Conservation (phyloP, 2,113 vertebrate genomes). For the Todiramphus saurophagus region DNA sequence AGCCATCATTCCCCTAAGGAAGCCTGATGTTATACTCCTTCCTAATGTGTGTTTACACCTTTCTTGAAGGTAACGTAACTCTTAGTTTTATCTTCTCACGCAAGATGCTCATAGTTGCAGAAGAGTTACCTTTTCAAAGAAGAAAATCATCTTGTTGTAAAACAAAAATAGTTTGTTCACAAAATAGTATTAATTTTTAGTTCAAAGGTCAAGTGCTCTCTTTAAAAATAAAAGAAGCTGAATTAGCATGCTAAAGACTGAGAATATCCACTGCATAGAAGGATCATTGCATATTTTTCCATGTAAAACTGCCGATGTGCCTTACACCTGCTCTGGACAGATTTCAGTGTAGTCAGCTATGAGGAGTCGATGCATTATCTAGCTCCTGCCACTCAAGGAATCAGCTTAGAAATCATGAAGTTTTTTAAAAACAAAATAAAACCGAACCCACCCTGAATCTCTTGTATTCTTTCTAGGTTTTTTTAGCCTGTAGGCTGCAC, state of each 20-base stretch:
- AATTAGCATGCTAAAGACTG: neutral
- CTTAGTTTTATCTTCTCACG: conserved; percentile 72
- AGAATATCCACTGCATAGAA: neutral
- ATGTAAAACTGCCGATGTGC: neutral
- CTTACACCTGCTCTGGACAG: neutral
- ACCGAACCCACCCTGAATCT: neutral
- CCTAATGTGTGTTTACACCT: neutral
- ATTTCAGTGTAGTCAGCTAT: neutral
- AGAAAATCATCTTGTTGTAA: conserved; percentile 21
- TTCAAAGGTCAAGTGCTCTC: neutral
- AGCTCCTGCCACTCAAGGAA: neutral
- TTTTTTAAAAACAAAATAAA: neutral
- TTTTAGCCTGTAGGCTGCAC: conserved; percentile 5
- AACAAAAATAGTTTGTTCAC: neutral
- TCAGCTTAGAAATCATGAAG: neutral
- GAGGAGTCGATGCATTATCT: neutral
- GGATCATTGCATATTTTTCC: neutral
- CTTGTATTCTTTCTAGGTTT: neutral
- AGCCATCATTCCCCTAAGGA: neutral
- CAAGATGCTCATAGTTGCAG: conserved; percentile 71
- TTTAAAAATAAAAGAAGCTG: neutral
- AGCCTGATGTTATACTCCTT: neutral
- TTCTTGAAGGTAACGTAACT: conserved; percentile 65
- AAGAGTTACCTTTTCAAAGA: conserved; percentile 71
- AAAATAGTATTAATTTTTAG: neutral